phyloP scores from a whole-genome alignment of 2,888 invertebrate genomes.

The Apomyelois bistriatella region DNA sequence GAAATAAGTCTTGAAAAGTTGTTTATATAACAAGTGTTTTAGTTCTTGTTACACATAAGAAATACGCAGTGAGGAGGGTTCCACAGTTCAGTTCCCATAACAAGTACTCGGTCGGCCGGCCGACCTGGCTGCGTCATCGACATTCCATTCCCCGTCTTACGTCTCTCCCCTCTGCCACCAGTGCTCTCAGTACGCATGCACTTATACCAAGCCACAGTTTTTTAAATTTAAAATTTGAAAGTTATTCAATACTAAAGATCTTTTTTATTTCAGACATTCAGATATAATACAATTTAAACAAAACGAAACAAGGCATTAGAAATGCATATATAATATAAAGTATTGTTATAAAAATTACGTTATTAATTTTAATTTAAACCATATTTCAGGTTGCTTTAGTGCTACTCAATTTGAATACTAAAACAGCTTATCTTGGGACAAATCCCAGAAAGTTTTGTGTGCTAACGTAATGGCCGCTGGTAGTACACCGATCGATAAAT shows the following conservation, averaged over 20 bases:
- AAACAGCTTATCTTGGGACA: not conserved
- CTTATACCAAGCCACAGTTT: conserved; percentile 42
- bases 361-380: too few species aligned
- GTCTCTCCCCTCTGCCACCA: conserved; percentile 35
- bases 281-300: too few species aligned
- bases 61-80: conserved; percentile 38
- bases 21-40: not conserved
- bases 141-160: conserved; percentile 61
- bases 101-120: conserved; percentile 64
- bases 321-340: too few species aligned
- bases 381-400: too few species aligned
- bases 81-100: conserved; percentile 71
- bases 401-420: too few species aligned
- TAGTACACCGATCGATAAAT: conserved; percentile 62
- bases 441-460: conserved; percentile 20
- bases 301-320: too few species aligned
- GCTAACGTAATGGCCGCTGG: conserved; percentile 56
- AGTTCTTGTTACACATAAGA: conserved; percentile 16
- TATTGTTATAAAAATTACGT: too few species aligned
- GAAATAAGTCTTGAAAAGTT: not conserved
- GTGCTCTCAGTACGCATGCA: conserved; percentile 71
- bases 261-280: too few species aligned
- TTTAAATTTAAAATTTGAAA: not conserved
- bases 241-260: not conserved
- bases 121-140: conserved; percentile 70